These are phyloP conservation scores for Lysandra bellargus DNA, from an alignment of 2,888 invertebrate genomes.

Conservation along the genomic window DNA sequence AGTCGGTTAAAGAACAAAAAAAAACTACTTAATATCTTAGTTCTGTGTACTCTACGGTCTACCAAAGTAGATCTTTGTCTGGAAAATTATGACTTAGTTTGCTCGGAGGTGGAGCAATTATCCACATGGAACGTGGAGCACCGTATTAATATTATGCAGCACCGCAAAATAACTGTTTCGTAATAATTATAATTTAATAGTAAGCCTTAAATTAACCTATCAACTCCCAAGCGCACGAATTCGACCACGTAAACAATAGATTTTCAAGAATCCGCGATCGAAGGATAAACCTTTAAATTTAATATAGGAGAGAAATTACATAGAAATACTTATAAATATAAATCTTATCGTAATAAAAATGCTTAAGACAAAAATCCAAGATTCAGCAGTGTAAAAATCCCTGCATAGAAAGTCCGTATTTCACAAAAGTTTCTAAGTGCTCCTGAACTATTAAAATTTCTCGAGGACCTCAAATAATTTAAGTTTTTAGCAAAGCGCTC, in stretches of 20 bases:
- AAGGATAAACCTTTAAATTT: too few species aligned
- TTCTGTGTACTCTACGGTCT: neutral
- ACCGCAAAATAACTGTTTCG: neutral
- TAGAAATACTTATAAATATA: too few species aligned
- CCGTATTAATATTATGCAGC: neutral
- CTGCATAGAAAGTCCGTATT: conserved; percentile 4
- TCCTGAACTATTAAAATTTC: conserved; percentile 17
- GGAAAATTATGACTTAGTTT: neutral
- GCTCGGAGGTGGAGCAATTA: conserved; percentile 9
- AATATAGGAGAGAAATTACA: too few species aligned
- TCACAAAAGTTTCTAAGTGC: conserved; percentile 25
- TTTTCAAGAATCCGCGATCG: too few species aligned
- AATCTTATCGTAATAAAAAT: neutral
- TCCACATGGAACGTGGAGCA: neutral
- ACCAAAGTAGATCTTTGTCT: conserved; percentile 2
- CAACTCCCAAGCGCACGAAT: too few species aligned
- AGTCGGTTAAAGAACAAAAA: too few species aligned
- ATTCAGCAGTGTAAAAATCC: neutral
- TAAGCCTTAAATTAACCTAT: too few species aligned
- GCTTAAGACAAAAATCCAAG: neutral
- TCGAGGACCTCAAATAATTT: conserved; percentile 26
- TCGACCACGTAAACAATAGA: too few species aligned
- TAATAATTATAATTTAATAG: too few species aligned
- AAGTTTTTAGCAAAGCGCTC: conserved; percentile 27
- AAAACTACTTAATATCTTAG: too few species aligned